A percentile compares a stretch with the other conserved stretches of the same genome.
These are phyloP conservation scores for Nephrotoma appendiculata DNA, from an alignment of 2,888 invertebrate genomes.

Conservation along the genomic window DNA sequence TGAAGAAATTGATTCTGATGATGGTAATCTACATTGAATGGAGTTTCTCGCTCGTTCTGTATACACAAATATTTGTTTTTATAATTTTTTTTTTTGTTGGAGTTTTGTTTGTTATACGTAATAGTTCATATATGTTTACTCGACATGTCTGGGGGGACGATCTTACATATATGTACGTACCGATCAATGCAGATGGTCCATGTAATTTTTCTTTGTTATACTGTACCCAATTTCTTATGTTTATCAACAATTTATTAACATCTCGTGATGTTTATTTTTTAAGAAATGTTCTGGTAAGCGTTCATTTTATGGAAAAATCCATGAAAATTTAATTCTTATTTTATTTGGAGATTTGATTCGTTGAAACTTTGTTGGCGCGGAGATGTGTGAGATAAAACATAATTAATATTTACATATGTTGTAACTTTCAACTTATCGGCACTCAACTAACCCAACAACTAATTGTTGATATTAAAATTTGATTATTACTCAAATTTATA, in stretches of 20 bases:
- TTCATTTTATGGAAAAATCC: neutral
- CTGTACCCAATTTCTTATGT: neutral
- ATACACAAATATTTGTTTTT: neutral
- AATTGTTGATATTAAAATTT: no score
- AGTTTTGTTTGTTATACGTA: neutral
- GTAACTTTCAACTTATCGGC: no score
- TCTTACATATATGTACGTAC: neutral
- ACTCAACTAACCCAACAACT: no score
- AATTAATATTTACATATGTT: no score
- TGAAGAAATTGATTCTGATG: neutral
- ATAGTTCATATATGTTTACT: neutral
- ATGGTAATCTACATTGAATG: neutral
- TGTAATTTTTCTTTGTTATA: neutral
- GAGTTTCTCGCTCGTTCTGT: neutral
- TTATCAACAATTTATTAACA: neutral
- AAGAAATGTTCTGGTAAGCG: neutral
- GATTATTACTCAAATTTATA: no score
- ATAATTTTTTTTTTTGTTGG: neutral
- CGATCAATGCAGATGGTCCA: neutral
- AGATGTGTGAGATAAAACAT: no score
- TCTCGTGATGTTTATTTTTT: neutral
- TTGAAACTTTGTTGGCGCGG: neutral
- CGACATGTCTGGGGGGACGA: neutral
- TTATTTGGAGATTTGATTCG: neutral
- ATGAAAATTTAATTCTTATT: neutral